Percentiles rank a stretch among this genome's conserved stretches.
These are phyloP conservation scores for Popillia japonica DNA, from an alignment of 1,140 invertebrate species.

Conservation along the genomic window DNA sequence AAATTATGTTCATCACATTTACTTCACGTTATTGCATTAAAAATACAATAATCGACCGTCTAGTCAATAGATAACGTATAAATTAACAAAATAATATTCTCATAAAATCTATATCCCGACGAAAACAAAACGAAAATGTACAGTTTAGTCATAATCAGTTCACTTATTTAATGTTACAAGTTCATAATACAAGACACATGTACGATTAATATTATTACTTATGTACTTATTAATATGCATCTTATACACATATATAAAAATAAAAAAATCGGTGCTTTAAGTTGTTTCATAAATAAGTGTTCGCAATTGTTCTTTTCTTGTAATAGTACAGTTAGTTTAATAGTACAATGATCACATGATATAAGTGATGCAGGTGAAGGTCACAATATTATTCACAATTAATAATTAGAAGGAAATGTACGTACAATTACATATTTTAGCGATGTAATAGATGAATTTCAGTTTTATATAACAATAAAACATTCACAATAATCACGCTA, in stretches of 20 bases:
- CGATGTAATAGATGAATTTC: background rate
- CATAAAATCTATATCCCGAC: background rate
- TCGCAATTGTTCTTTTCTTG: slow-evolving; percentile 9
- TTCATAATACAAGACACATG: slow-evolving; percentile 16
- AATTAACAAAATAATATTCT: slow-evolving; percentile 17
- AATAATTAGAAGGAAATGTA: slow-evolving; percentile 6
- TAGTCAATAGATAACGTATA: slow-evolving; percentile 15
- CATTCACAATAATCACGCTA: background rate
- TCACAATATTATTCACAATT: background rate
- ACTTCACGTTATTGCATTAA: background rate
- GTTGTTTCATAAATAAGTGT: slow-evolving; percentile 3
- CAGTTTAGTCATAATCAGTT: slow-evolving; percentile 4
- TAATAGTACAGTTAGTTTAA: background rate
- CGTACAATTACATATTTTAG: slow-evolving; percentile 27
- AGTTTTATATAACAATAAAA: background rate
- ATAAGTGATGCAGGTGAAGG: slow-evolving; percentile 9
- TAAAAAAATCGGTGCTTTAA: slow-evolving; percentile 29
- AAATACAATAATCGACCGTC: background rate
- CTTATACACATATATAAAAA: slow-evolving; percentile 31
- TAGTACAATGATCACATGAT: slow-evolving; percentile 32
- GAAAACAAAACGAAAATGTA: slow-evolving; percentile 22
- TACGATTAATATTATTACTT: slow-evolving; percentile 24
- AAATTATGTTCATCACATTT: slow-evolving; percentile 9
- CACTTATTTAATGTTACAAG: background rate
- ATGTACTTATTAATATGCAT: slow-evolving; percentile 13